A percentile compares a stretch with the other conserved stretches of the same genome.
Evolutionary conservation across 2,888 invertebrate genomes (phyloP).

Genomic region (Coecobrya sp.): DNA sequence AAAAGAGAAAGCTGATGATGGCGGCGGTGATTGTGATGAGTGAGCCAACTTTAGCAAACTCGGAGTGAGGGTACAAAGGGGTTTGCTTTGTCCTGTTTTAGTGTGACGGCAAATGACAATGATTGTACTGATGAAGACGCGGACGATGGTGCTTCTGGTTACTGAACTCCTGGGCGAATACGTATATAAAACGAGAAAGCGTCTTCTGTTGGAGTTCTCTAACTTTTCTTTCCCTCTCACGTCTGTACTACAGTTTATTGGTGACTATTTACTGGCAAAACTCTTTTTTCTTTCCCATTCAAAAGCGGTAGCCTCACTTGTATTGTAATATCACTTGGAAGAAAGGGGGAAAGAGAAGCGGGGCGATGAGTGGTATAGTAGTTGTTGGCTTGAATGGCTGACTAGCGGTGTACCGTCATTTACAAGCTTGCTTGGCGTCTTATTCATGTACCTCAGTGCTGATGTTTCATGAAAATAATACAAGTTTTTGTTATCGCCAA

Average conservation of each 20-base stretch:
- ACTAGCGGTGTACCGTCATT: background rate
- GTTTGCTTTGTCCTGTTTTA: conserved; percentile 53
- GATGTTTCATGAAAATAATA: background rate
- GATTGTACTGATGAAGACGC: conserved; percentile 43
- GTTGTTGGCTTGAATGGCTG: background rate
- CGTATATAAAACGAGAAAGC: conserved; percentile 33
- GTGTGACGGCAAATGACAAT: conserved; percentile 42
- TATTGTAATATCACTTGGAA: conserved; percentile 29
- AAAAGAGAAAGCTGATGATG: conserved; percentile 12
- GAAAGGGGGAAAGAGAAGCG: background rate
- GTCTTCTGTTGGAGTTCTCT: conserved; percentile 24
- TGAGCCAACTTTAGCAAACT: conserved; percentile 66
- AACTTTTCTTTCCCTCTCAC: background rate
- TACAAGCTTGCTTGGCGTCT: background rate
- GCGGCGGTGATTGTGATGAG: conserved; percentile 65
- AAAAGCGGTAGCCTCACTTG: conserved; percentile 22
- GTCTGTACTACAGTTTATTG: conserved; percentile 64
- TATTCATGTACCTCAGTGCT: background rate
- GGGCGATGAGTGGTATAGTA: conserved; percentile 21
- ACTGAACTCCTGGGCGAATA: conserved; percentile 4
- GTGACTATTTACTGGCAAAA: conserved; percentile 64
- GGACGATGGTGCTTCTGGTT: conserved; percentile 5
- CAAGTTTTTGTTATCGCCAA: conserved; percentile 31
- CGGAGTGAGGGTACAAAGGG: conserved; percentile 4
- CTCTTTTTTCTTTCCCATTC: conserved; percentile 40